Evolutionary conservation across 2,797 vertebrate species (phyloP).

Genomic region (Alauda arvensis): DNA sequence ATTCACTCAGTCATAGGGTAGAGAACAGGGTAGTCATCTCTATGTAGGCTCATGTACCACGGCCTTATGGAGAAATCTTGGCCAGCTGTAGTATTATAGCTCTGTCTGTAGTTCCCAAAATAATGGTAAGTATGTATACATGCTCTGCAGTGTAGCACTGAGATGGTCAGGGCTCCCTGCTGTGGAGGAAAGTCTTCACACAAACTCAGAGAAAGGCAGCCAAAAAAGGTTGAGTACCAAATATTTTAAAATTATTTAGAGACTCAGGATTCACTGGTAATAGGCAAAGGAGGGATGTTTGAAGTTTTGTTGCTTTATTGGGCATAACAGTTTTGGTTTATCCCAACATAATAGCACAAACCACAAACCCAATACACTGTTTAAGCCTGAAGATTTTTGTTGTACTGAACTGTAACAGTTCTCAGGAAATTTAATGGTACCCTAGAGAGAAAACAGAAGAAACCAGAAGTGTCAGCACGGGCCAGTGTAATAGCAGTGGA

Average conservation of each 20-base stretch:
- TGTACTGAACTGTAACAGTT: background rate
- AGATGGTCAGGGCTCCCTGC: background rate
- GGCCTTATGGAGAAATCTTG: background rate
- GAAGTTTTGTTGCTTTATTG: background rate
- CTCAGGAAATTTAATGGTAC: background rate
- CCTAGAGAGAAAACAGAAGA: background rate
- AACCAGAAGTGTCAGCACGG: background rate
- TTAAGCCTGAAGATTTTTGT: background rate
- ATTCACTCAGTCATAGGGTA: accelerated
- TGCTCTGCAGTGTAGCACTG: background rate
- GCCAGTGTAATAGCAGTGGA: background rate
- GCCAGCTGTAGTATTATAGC: background rate
- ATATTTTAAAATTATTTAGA: background rate
- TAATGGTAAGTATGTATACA: background rate
- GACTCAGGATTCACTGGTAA: background rate
- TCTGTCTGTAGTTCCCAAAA: background rate
- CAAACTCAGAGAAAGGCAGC: background rate
- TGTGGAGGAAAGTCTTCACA: background rate
- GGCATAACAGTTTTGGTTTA: background rate
- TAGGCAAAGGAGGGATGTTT: background rate
- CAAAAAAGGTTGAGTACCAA: background rate
- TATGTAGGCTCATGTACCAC: accelerated
- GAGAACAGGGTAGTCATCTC: background rate
- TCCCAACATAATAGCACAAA: background rate
- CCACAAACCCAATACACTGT: background rate